Base-by-base conservation (phyloP, 2,113 vertebrate genomes). In the western clawed frog (Xenopus tropicalis) region DNA sequence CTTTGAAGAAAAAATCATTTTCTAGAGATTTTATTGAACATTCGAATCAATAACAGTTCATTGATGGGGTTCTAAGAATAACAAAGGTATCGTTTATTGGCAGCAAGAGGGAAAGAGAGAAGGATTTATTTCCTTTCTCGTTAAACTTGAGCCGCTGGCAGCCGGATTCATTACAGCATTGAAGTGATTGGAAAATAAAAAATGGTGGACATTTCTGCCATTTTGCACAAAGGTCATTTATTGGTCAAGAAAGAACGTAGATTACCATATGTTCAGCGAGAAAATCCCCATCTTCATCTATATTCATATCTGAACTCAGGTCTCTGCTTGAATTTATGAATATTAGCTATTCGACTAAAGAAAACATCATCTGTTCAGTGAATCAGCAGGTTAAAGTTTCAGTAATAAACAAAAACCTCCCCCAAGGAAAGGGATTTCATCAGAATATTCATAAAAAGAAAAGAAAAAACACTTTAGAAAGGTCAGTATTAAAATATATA, bases 281-380 rank as follows among this genome's bases (percentile, higher is more conserved):
- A 85, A 87, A 88, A 88, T 81, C 86, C 84, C 80, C 57, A 24
- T 75, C 75, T 83, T 85, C 74, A 89, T 91, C 81, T 88, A 86
- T 92, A 92, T 92, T 92, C 86, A 92, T 78, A 84, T 19, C 77
- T 91, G 89, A 91, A 90, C 91, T 90, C 88, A 89, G 78, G 79
- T 78, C 69, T 84, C 79, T 85, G 69, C 43, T 70, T 78, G 74
- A 64, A 79, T 46, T 83, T 79, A 91, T 91, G 87, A 91, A 88
- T 91, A 89, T 89, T 87, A 65, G 81, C 80, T 19, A n/a, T 23
- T 63, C 74, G 66, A 54, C 24, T 69, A 54, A 59, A 63, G 87
- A 83, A 90, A 91, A 92, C 90, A 92, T 85, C 85, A 88, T 79
- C 89, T 89, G 87, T 86, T 87, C 85, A 72, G 78, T 82, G 78